Conservation (phyloP, 2,797 vertebrate species). For the Tympanoctomys barrerae region DNA sequence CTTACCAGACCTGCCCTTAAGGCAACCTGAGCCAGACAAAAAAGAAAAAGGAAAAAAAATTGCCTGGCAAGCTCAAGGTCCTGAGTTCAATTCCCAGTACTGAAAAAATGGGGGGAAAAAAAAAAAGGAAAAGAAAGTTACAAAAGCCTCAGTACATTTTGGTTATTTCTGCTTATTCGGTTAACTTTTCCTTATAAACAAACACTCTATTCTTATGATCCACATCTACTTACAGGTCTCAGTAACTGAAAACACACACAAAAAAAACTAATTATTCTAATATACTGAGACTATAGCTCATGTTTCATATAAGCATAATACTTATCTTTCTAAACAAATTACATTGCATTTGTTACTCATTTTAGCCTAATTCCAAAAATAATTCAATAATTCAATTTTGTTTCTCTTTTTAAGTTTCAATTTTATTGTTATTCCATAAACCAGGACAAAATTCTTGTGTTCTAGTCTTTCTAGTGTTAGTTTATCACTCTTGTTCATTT, state of each 20-base stretch:
- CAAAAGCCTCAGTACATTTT: neutral
- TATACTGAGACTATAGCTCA: neutral
- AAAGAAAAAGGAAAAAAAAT: no score
- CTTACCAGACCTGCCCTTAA: no score
- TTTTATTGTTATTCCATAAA: conserved; percentile 35
- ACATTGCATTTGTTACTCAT: neutral
- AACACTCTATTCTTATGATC: conserved; percentile 25
- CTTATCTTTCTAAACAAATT: conserved; percentile 22
- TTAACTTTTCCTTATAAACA: conserved; percentile 37
- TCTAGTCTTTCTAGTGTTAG: conserved; percentile 21
- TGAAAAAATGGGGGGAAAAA: no score
- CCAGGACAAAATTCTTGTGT: neutral
- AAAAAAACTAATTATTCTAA: conserved; percentile 33
- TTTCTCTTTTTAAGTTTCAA: conserved; percentile 23
- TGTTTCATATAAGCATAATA: neutral
- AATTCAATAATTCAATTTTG: conserved; percentile 3
- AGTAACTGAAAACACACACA: neutral
- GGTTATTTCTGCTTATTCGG: neutral
- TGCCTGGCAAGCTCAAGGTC: no score
- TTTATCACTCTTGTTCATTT: conserved; percentile 33
- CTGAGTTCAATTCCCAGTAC: no score
- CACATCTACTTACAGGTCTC: neutral
- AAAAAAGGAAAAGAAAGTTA: neutral
- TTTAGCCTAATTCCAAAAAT: conserved; percentile 28
- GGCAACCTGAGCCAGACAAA: no score